Evolutionary conservation across 2,797 vertebrate genomes (phyloP).

Genomic region (Geotrypetes seraphini): DNA sequence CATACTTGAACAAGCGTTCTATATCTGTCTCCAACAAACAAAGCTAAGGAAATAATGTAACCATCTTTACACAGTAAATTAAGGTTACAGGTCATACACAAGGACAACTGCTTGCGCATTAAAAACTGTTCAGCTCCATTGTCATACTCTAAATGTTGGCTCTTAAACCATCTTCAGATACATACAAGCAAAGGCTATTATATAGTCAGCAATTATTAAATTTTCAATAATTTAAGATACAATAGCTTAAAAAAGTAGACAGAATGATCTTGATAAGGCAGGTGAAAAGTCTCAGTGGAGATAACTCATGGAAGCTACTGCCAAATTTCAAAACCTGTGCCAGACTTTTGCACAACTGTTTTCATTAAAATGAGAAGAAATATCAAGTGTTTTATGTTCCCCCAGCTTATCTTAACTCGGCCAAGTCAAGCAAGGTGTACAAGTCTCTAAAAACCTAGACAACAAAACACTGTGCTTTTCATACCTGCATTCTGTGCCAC

Average conservation of each 20-base stretch:
- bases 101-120: conserved; percentile 99
- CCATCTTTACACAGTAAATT: conserved; percentile 99
- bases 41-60: conserved; percentile 97
- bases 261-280: conserved; percentile 87
- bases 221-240: conserved; percentile 88
- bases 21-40: conserved; percentile 93
- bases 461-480: conserved; percentile 63
- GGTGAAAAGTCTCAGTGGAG: conserved; percentile 70
- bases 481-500: conserved; percentile 54
- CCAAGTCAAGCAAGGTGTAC: conserved; percentile 45
- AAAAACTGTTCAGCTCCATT: conserved; percentile 84
- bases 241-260: conserved; percentile 75
- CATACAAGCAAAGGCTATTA: conserved; percentile 90
- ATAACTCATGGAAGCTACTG: conserved; percentile 51
- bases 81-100: conserved; percentile 99
- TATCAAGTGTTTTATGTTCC: conserved; percentile 7
- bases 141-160: conserved; percentile 87
- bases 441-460: conserved; percentile 33
- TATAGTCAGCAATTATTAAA: conserved; percentile 86
- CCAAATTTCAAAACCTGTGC: conserved; percentile 31
- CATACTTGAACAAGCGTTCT: conserved; percentile 96
- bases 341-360: conserved; percentile 36
- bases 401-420: conserved; percentile 42
- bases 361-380: conserved; percentile 37
- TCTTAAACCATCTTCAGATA: conserved; percentile 84